Percentiles rank a stretch among this genome's conserved stretches.
These are phyloP conservation scores for Spisula subtruncata DNA, from an alignment of 2,888 invertebrate genomes.

Conservation along the genomic window DNA sequence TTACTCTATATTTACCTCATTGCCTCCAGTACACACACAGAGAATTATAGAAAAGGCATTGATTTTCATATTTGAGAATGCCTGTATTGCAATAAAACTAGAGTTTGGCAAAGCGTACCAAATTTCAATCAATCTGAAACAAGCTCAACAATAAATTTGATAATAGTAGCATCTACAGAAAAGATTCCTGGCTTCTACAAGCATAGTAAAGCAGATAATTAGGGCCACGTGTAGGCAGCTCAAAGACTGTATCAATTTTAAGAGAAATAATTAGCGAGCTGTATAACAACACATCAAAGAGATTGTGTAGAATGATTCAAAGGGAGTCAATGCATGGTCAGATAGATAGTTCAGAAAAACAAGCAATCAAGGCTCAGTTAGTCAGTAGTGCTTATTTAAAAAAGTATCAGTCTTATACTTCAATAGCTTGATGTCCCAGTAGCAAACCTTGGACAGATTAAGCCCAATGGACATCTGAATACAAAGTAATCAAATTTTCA, in stretches of 20 bases:
- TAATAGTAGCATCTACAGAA: constrained; percentile 33
- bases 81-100: constrained; percentile 34
- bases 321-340: neutral
- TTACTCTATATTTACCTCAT: neutral
- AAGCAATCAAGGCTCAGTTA: neutral
- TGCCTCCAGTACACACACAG: neutral
- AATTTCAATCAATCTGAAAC: constrained; percentile 44
- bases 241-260: constrained; percentile 17
- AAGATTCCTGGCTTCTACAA: constrained; percentile 39
- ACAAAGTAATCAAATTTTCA: no score
- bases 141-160: constrained; percentile 40
- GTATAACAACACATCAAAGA: constrained; percentile 21
- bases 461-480: no score
- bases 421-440: no score
- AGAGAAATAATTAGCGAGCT: constrained; percentile 33
- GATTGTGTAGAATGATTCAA: neutral
- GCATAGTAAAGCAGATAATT: constrained; percentile 42
- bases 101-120: constrained; percentile 35
- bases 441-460: no score
- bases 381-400: neutral
- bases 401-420: no score
- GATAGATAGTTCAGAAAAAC: neutral
- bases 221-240: constrained; percentile 19
- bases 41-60: constrained; percentile 19
- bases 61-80: constrained; percentile 38